Evolutionary conservation across 2,888 invertebrate species (phyloP), one percentile per base, ranked within the genome.

Genomic region (Monopis laevigella): DNA sequence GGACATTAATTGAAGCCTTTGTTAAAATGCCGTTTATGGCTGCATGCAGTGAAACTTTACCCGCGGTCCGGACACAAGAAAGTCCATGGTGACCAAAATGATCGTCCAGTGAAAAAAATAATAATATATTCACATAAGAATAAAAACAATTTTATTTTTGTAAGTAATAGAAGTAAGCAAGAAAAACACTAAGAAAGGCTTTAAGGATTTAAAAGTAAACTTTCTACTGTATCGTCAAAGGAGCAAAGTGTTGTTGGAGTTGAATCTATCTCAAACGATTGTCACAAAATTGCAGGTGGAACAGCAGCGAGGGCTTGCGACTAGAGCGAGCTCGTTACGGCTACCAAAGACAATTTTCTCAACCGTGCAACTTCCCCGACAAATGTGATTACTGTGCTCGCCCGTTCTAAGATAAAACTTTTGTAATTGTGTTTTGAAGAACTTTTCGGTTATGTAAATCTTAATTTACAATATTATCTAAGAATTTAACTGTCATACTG

Each of bases 381-480:
- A 70, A 71, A 73, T 66, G 65, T 66, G 71, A 75, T 75, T 74
- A 72, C 67, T 63, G 58, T 62, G 64, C 60, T 65, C 65, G 67
- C 67, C 57, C 58, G 62, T 61, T 65, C 62, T 54, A 60, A 66
- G 66, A 65, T 67, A 65, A 68, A 74, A 74, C 68, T 75, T 74
- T 58, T 65, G 64, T 73, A 73, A 73, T 73, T 69, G 67, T 65
- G 62, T 74, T 72, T 70, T 62, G 51, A 62, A 60, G 55, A 67
- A 70, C 60, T 69, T 73, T 67, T 67, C 54, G 61, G 63, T 59
- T 65, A 65, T 66, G 66, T 68, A 66, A 67, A 70, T 69, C 66
- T 66, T 62, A 63, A 70, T 73, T 68, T 63, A 58, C 51, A 54
- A 53, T 59, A 62, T 67, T 58, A 62, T 58, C 53, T 32, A 32